phyloP scores from a whole-genome alignment of 2,797 vertebrate species.

The Tangara arthus region DNA sequence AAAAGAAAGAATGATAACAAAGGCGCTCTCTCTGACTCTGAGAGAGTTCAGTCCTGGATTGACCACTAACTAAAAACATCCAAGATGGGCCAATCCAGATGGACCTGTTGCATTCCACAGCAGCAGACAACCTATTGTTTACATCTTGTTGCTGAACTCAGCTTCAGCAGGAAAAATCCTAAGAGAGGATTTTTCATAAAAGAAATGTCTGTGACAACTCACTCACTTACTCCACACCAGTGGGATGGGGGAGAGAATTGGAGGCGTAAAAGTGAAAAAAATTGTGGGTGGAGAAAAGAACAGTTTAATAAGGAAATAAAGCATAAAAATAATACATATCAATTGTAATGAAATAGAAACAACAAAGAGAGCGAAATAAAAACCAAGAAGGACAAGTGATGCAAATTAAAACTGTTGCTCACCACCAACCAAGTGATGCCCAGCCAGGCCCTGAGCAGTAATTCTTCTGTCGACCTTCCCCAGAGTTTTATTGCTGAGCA shows the following conservation, averaged over 20 bases:
- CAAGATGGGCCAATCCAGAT: too few species aligned
- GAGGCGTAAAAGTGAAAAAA: not conserved
- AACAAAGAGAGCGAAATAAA: not conserved
- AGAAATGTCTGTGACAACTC: too few species aligned
- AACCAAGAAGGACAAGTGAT: not conserved
- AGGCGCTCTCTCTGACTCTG: too few species aligned
- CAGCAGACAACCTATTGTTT: too few species aligned
- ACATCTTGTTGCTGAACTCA: too few species aligned
- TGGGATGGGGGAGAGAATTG: not conserved
- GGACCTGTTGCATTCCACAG: too few species aligned
- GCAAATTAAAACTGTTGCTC: not conserved
- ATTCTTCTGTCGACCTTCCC: not conserved
- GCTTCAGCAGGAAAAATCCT: too few species aligned
- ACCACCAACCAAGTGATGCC: not conserved
- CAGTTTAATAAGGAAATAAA: not conserved
- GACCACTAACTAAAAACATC: too few species aligned
- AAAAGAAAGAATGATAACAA: too few species aligned
- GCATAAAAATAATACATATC: not conserved
- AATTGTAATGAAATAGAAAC: not conserved
- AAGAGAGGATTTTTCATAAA: too few species aligned
- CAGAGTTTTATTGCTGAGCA: not conserved
- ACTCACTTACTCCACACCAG: not conserved
- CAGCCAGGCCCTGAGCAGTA: not conserved
- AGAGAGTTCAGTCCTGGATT: too few species aligned
- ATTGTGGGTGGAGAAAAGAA: not conserved